phyloP scores from a whole-genome alignment of 2,113 vertebrate species.

The Pachypanchax playfairii region DNA sequence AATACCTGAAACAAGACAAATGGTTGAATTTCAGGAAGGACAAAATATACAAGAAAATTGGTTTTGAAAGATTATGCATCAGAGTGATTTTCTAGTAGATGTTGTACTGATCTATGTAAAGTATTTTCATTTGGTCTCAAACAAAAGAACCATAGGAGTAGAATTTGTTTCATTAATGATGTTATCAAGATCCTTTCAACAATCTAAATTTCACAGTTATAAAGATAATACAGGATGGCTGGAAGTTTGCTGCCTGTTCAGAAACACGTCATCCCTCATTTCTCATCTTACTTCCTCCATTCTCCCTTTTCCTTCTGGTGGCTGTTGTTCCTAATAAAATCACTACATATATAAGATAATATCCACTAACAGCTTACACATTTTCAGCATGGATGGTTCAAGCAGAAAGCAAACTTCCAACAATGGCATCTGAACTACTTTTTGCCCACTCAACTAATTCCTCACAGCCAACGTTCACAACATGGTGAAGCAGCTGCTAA shows the following conservation, averaged over 20 bases:
- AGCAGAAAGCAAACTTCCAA: slow-evolving; percentile 25
- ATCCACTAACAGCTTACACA: slow-evolving; percentile 35
- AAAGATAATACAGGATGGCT: not conserved
- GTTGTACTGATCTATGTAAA: no score
- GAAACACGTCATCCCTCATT: not conserved
- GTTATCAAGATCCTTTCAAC: no score
- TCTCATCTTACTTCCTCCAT: slow-evolving; percentile 10
- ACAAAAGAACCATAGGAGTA: no score
- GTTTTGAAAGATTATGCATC: no score
- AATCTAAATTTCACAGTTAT: no score
- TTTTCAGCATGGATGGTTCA: slow-evolving; percentile 33
- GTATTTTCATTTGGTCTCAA: no score
- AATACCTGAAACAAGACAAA: no score
- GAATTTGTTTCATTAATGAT: no score
- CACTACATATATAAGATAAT: slow-evolving; percentile 22
- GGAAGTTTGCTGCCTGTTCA: no score
- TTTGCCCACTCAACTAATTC: slow-evolving; percentile 24
- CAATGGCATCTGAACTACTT: slow-evolving; percentile 11
- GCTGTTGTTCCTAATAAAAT: slow-evolving; percentile 28
- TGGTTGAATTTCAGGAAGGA: no score
- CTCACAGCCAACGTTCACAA: slow-evolving; percentile 7
- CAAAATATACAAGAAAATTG: no score
- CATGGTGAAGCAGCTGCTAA: not conserved
- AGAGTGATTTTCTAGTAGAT: no score
- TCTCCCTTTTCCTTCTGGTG: slow-evolving; percentile 12